A percentile compares a stretch with the other conserved stretches of the same genome.
phyloP scores from a whole-genome alignment of 30 jellyfish, hydroid and myxozoan genomes.

The Chrysaora quinquecirrha region DNA sequence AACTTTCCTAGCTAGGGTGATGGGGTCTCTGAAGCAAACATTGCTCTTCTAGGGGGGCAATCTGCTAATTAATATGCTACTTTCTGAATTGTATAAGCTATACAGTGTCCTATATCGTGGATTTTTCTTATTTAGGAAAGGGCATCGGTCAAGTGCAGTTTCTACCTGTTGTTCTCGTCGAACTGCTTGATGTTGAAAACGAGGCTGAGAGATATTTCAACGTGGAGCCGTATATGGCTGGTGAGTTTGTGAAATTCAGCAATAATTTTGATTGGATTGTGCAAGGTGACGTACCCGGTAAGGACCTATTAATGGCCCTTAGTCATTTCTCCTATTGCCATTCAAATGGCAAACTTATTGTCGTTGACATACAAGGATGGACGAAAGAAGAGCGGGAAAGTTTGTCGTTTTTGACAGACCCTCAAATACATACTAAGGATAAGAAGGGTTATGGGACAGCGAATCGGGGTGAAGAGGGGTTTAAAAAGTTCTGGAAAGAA shows the following conservation, averaged over 20 bases:
- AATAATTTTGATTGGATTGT: slow-evolving; percentile 49
- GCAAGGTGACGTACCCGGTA: slow-evolving; percentile 61
- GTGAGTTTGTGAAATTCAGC: slow-evolving; percentile 56
- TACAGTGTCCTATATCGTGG: too few relatives aligned
- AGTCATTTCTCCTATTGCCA: slow-evolving; percentile 51
- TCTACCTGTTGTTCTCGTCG: slow-evolving; percentile 55
- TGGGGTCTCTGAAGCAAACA: too few relatives aligned
- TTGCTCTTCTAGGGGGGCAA: too few relatives aligned
- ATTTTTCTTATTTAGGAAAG: slow-evolving; percentile 10
- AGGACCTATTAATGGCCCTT: slow-evolving; percentile 56
- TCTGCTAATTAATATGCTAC: too few relatives aligned
- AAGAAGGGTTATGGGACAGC: slow-evolving; percentile 60
- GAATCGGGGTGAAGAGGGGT: slow-evolving; percentile 54
- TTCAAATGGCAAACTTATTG: slow-evolving; percentile 40
- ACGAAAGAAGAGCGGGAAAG: slow-evolving; percentile 48
- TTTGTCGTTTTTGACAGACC: slow-evolving; percentile 52
- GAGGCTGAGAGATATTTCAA: slow-evolving; percentile 45
- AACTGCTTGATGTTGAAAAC: slow-evolving; percentile 35
- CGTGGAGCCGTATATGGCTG: slow-evolving; percentile 69
- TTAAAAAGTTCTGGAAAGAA: slow-evolving; percentile 47
- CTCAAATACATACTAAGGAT: slow-evolving; percentile 58
- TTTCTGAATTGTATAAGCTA: too few relatives aligned
- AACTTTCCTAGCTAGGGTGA: too few relatives aligned
- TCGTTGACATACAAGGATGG: slow-evolving; percentile 74
- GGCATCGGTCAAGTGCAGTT: slow-evolving; percentile 56